Conservation (phyloP, 2,113 vertebrate genomes). For the Lagenorhynchus albirostris region DNA sequence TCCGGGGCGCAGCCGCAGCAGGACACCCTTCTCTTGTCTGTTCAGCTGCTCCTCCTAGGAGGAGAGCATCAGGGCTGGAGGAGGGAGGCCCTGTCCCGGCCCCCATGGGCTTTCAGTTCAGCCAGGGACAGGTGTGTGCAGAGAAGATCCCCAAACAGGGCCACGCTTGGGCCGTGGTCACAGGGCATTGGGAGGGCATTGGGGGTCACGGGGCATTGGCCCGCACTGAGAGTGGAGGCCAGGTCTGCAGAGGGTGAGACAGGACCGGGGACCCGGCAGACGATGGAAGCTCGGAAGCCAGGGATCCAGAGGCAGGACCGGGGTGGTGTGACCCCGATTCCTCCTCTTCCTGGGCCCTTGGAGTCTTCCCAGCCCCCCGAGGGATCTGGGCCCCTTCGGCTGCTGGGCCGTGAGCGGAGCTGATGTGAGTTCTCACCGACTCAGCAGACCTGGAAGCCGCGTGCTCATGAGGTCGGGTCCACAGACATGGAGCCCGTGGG, state of each 20-base stretch:
- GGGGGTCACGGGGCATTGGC: neutral
- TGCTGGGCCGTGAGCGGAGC: neutral
- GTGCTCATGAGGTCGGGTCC: fast-evolving
- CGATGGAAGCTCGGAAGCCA: neutral
- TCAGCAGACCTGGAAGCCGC: neutral
- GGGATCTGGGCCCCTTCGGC: neutral
- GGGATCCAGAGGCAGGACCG: fast-evolving
- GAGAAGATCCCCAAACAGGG: neutral
- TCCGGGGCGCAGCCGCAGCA: fast-evolving
- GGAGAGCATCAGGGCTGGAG: neutral
- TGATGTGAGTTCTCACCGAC: fast-evolving
- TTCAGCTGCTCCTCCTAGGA: neutral
- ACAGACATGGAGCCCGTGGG: fast-evolving
- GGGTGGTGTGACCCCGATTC: neutral
- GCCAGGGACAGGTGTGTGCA: neutral
- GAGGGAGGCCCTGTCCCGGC: fast-evolving
- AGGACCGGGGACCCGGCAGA: neutral
- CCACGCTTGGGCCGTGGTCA: neutral
- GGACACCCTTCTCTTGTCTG: fast-evolving
- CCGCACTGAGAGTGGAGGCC: neutral
- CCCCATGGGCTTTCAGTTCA: neutral
- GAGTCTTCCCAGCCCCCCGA: no score
- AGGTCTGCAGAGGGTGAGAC: fast-evolving
- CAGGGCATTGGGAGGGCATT: neutral
- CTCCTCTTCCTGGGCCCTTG: neutral